Evolutionary conservation across 2,888 invertebrate genomes (phyloP), one percentile per base, ranked within the genome.

Genomic region (Pocota personata): DNA sequence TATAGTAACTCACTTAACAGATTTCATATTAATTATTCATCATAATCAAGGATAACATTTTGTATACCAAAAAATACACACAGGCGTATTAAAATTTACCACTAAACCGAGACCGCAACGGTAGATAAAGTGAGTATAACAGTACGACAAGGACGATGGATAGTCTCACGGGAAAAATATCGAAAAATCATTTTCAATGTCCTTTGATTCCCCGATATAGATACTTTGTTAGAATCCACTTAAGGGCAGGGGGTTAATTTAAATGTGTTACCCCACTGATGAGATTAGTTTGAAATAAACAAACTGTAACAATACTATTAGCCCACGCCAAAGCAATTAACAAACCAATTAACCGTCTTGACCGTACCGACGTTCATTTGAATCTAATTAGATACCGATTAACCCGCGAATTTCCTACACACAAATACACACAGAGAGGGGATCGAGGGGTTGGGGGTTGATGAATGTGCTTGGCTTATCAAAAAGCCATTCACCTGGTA

Each of bases 271-370:
- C 58, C 5, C 21, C 43, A 57, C 32, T 60, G 69, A 71, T 55
- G 78, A 62, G 52, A 71, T 57, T 71, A 55, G 57, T 67, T 48
- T 14, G 14, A 62, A 52, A 32, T 35, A 8, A 4, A 21, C 27
- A 16, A 48, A 66, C 50, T 19, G 32, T 21, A 32, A 10, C 27
- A n/a, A 19, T 3, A 27, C 37, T 16, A 21, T 32, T 32, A 64
- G 8, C 64, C 35, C 35, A 50, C 21, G n/a, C 32, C n/a, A 71
- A 55, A 50, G 35, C 79, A 75, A 80, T 84, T 71, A 73, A 76
- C 80, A 76, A 67, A 77, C 67, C 66, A 77, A 82, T 86, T 77
- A 86, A 72, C 82, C 86, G 66, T 80, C 64, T 64, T 84, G 71
- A 58, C 75, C 75, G 58, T 76, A 37, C 46, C 82, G 76, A 76